phyloP scores from a whole-genome alignment of 2,888 invertebrate species.

The Helicoverpa assulta region DNA sequence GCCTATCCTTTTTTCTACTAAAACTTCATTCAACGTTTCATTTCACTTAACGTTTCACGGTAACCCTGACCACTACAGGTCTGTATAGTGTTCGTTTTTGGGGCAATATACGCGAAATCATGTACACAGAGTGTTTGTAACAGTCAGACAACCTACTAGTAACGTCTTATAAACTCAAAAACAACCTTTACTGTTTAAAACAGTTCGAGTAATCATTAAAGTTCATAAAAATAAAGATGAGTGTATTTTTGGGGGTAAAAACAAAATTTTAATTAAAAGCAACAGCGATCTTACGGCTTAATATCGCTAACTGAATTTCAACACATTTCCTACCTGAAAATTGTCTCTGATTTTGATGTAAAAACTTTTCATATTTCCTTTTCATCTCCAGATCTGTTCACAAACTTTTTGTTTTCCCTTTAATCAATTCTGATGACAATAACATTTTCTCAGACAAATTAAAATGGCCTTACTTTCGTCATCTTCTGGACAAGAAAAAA shows the following conservation, averaged over 20 bases:
- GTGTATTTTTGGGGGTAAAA: neutral
- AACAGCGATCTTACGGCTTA: neutral
- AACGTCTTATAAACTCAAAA: conserved; percentile 37
- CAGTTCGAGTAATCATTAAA: neutral
- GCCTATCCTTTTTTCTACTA: too few relatives aligned
- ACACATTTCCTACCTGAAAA: conserved; percentile 45
- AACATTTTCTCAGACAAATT: conserved; percentile 40
- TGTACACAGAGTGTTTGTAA: conserved; percentile 19
- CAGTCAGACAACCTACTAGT: conserved; percentile 29
- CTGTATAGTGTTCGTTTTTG: conserved; percentile 21
- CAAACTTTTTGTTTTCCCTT: conserved; percentile 39
- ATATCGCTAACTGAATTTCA: conserved; percentile 37
- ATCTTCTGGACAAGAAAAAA: conserved; percentile 36
- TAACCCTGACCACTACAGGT: conserved; percentile 11
- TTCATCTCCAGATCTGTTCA: conserved; percentile 18
- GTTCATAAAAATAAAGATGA: neutral
- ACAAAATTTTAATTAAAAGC: neutral
- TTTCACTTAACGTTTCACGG: neutral
- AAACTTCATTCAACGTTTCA: too few relatives aligned
- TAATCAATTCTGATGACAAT: conserved; percentile 50
- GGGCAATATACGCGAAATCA: conserved; percentile 35
- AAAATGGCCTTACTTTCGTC: conserved; percentile 19
- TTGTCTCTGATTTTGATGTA: conserved; percentile 43
- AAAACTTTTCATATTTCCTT: conserved; percentile 49
- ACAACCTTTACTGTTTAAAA: conserved; percentile 14